These are phyloP conservation scores for Liparis tanakae DNA, from an alignment of 2,797 vertebrate genomes.

Conservation along the genomic window DNA sequence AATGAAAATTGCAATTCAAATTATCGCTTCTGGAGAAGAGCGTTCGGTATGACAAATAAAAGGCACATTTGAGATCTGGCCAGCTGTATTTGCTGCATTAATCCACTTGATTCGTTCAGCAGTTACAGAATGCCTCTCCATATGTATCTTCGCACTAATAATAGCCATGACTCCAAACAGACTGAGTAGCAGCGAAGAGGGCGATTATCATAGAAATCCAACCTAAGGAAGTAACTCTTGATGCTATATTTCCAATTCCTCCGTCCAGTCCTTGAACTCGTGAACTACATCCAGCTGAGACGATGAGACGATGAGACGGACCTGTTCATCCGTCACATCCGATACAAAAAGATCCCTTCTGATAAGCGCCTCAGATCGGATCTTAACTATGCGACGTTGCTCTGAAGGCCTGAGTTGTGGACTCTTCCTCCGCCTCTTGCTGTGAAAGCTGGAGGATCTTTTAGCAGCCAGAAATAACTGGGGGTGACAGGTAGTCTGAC, in stretches of 20 bases:
- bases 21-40: neutral
- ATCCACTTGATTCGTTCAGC: neutral
- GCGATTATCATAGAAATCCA: neutral
- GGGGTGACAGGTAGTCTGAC: neutral
- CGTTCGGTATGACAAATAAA: neutral
- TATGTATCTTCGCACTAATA: neutral
- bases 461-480: neutral
- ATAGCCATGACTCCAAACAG: neutral
- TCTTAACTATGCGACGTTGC: neutral
- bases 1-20: neutral
- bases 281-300: neutral
- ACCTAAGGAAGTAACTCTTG: neutral
- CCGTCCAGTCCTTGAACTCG: neutral
- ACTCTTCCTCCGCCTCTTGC: conserved; percentile 51
- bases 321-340: neutral
- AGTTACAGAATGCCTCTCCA: neutral
- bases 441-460: conserved; percentile 15
- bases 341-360: neutral
- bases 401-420: conserved; percentile 24
- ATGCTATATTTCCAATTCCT: neutral
- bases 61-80: neutral
- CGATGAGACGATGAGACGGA: neutral
- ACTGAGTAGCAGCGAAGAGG: neutral
- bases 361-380: neutral
- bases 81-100: neutral